Evolutionary conservation across 2,113 vertebrate species (phyloP).

Genomic region (Panthera uncia): DNA sequence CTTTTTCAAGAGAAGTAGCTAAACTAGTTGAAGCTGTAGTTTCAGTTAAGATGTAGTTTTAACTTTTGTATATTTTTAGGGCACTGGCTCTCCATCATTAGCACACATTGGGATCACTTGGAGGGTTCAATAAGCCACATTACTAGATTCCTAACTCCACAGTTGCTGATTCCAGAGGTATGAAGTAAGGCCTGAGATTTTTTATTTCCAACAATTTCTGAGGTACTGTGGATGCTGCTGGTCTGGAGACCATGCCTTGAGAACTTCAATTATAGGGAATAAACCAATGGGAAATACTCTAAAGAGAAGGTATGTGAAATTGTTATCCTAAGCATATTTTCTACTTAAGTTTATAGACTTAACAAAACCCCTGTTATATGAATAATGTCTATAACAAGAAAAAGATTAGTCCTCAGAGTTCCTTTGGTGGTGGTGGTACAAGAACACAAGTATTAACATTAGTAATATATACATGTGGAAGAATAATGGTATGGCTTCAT

Average conservation of each 20-base stretch:
- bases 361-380: neutral
- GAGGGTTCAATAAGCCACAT: neutral
- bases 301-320: neutral
- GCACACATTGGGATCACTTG: neutral
- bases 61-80: too few relatives aligned
- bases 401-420: neutral
- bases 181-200: neutral
- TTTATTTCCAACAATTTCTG: neutral
- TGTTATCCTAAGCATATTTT: neutral
- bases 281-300: neutral
- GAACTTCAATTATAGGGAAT: neutral
- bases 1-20: slow-evolving; percentile 40
- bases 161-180: neutral
- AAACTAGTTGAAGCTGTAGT: neutral
- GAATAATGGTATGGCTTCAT: neutral
- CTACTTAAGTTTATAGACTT: neutral
- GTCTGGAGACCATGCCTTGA: neutral
- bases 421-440: neutral
- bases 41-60: neutral
- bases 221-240: neutral
- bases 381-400: neutral
- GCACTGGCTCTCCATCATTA: neutral
- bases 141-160: neutral
- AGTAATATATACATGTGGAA: neutral
- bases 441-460: neutral